Percentiles rank a stretch among this genome's conserved stretches.
Conservation (phyloP, 1,140 invertebrate genomes). For the Notospermus geniculatus region DNA sequence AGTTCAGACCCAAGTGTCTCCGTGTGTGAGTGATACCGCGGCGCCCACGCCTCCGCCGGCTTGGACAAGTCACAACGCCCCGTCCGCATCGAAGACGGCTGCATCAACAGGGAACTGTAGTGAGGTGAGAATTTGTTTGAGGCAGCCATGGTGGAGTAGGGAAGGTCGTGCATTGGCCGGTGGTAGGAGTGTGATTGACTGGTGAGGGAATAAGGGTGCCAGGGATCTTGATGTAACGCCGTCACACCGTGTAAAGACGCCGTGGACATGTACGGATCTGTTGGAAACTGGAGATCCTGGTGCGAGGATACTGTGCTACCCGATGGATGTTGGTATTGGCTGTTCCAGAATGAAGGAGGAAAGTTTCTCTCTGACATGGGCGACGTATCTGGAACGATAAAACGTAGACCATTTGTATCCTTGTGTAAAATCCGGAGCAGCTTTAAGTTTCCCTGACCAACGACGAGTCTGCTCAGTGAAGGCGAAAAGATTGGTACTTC, state of each 20-base stretch:
- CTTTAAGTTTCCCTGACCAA: too few relatives aligned
- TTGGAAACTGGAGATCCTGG: neutral
- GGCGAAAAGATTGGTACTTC: too few relatives aligned
- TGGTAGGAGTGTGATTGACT: neutral
- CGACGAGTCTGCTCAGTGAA: too few relatives aligned
- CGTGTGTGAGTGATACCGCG: too few relatives aligned
- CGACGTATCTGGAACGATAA: constrained; percentile 6
- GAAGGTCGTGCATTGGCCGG: neutral
- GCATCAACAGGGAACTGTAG: constrained; percentile 8
- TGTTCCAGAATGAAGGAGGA: constrained; percentile 4
- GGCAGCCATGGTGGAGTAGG: constrained; percentile 8
- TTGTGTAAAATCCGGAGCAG: too few relatives aligned
- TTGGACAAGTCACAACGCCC: neutral
- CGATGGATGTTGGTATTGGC: neutral
- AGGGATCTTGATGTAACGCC: neutral
- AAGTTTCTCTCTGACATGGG: constrained; percentile 3
- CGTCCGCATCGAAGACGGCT: constrained; percentile 6
- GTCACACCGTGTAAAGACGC: neutral
- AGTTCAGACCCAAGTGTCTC: too few relatives aligned
- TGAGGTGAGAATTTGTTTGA: neutral
- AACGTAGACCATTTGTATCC: too few relatives aligned
- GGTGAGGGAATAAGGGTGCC: neutral
- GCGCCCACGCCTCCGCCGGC: too few relatives aligned
- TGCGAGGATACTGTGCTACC: neutral
- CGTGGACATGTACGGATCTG: neutral